These are phyloP conservation scores for Lasioglossum baleicum DNA, from an alignment of 1,140 invertebrate species.

Conservation along the genomic window DNA sequence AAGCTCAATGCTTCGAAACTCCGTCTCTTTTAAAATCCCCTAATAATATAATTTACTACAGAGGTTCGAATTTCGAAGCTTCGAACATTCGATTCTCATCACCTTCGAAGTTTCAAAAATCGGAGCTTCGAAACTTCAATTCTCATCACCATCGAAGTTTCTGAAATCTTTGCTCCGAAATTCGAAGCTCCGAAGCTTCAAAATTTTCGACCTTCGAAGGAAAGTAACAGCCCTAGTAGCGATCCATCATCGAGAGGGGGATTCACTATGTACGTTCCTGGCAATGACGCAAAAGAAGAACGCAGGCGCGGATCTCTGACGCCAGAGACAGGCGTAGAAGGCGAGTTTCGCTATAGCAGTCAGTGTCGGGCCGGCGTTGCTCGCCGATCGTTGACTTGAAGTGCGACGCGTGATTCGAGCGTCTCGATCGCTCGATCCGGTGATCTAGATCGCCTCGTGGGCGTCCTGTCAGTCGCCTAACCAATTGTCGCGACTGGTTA, in stretches of 20 bases:
- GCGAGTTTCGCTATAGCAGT: conserved; percentile 19
- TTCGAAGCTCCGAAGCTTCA: too few species aligned
- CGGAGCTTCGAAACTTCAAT: too few species aligned
- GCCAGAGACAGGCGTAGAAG: conserved; percentile 37
- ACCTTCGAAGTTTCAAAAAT: too few species aligned
- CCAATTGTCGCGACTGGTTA: background rate
- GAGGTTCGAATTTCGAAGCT: too few species aligned
- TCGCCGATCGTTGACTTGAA: background rate
- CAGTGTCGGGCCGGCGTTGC: conserved; percentile 37
- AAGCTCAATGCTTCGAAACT: too few species aligned
- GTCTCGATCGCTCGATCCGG: background rate
- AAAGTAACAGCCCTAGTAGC: too few species aligned
- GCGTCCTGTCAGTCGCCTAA: conserved; percentile 21
- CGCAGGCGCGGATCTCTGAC: conserved; percentile 46
- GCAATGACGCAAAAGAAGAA: conserved; percentile 49
- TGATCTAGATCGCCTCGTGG: conserved; percentile 27
- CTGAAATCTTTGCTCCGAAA: too few species aligned
- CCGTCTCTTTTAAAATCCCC: too few species aligned
- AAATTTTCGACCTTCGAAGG: too few species aligned
- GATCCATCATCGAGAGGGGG: background rate
- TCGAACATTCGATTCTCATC: too few species aligned
- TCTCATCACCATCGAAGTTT: too few species aligned
- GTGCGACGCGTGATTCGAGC: background rate
- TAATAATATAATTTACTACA: too few species aligned
- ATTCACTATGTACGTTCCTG: background rate